A percentile compares a stretch with the other conserved stretches of the same genome.
These are phyloP conservation scores for Heliangelus exortis DNA, from an alignment of 2,797 vertebrate genomes.

Conservation along the genomic window DNA sequence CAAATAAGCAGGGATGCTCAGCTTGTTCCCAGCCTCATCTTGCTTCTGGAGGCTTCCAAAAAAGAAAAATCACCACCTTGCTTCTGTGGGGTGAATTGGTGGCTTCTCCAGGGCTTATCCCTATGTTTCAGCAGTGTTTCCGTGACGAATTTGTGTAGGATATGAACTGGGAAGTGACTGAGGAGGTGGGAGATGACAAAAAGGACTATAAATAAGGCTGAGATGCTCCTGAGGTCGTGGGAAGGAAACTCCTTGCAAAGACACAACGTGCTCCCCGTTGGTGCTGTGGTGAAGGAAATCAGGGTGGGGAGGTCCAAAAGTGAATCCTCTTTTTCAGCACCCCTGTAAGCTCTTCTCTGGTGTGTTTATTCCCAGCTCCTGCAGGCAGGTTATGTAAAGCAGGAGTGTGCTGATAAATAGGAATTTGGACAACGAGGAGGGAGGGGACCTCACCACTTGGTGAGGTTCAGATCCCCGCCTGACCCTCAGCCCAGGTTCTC, in stretches of 20 bases:
- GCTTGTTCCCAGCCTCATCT: not conserved
- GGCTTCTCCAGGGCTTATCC: not conserved
- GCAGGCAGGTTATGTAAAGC: not conserved
- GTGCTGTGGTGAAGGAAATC: not conserved
- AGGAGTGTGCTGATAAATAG: not conserved
- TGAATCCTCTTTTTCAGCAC: fast-evolving
- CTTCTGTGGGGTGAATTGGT: not conserved
- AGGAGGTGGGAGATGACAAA: not conserved
- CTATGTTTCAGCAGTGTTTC: not conserved
- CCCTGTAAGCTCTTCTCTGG: not conserved
- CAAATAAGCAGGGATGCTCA: fast-evolving
- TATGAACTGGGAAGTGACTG: not conserved
- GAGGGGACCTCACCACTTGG: not conserved
- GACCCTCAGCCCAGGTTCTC: not conserved
- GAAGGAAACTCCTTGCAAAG: not conserved
- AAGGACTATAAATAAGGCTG: not conserved
- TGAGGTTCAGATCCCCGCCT: fast-evolving
- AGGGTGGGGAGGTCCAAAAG: not conserved
- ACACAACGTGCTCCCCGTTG: fast-evolving
- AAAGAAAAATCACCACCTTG: not conserved
- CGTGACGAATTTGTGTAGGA: not conserved
- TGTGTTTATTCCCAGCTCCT: constrained; percentile 6
- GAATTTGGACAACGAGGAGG: not conserved
- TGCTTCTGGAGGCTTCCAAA: not conserved
- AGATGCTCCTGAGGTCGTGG: not conserved